A percentile compares a stretch with the other conserved stretches of the same genome.
Conservation (phyloP, 2,797 vertebrate species). For the Vespertilio murinus region DNA sequence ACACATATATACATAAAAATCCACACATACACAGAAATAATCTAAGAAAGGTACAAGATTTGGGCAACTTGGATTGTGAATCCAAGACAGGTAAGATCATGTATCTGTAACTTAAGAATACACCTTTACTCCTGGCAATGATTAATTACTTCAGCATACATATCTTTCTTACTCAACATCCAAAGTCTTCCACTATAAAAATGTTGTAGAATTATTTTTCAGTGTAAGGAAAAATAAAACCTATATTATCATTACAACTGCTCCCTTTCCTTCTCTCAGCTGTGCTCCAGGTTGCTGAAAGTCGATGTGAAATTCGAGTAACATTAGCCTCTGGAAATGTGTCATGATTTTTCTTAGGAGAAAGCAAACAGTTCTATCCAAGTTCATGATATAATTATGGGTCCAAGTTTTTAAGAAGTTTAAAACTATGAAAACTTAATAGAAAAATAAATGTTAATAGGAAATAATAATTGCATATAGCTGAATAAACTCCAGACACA, state of each 20-base stretch:
- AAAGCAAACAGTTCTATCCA: not conserved
- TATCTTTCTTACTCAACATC: not conserved
- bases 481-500: not conserved
- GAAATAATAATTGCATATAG: not conserved
- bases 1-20: not conserved
- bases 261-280: not conserved
- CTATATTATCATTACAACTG: not conserved
- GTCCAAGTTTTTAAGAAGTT: not conserved
- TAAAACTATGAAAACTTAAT: not conserved
- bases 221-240: not conserved
- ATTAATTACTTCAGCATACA: not conserved
- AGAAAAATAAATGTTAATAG: not conserved
- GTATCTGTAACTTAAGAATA: not conserved
- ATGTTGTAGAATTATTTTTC: not conserved
- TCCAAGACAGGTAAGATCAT: not conserved
- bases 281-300: not conserved
- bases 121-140: not conserved
- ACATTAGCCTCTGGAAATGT: not conserved
- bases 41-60: not conserved
- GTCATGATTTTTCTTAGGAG: slow-evolving; percentile 18
- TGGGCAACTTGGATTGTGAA: not conserved
- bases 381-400: not conserved
- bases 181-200: not conserved
- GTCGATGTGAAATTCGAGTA: not conserved
- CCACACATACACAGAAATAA: not conserved